Evolutionary conservation across 2,113 vertebrate genomes (phyloP).

Genomic region (Trichomycterus rosablanca): DNA sequence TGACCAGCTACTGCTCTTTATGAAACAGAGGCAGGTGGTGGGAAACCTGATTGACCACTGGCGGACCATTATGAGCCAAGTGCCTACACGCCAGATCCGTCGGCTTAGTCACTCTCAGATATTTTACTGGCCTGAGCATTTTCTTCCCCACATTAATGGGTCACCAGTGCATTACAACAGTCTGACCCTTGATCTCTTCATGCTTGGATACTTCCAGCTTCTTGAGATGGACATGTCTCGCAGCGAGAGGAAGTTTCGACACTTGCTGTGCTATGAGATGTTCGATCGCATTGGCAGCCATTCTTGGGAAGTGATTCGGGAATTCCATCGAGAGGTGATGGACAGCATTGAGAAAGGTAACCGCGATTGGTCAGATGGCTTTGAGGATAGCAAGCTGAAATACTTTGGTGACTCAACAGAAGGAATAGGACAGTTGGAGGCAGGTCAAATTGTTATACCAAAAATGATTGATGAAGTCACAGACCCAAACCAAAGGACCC

Average conservation of each 20-base stretch:
- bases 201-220: conserved; percentile 97
- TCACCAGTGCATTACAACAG: conserved; percentile 76
- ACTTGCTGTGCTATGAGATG: conserved; percentile 96
- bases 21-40: conserved; percentile 83
- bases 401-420: conserved; percentile 76
- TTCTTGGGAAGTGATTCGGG: conserved; percentile 83
- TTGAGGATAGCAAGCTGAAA: conserved; percentile 82
- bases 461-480: conserved; percentile 31
- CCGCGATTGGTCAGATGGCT: conserved; percentile 81
- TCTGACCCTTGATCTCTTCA: conserved; percentile 92
- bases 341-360: conserved; percentile 79
- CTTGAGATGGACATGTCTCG: conserved; percentile 94
- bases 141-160: conserved; percentile 80
- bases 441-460: too few relatives aligned
- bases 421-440: conserved; percentile 54
- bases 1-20: conserved; percentile 75
- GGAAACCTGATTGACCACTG: conserved; percentile 84
- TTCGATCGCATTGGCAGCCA: conserved; percentile 89
- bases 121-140: conserved; percentile 94
- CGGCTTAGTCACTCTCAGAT: conserved; percentile 71
- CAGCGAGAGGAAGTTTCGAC: conserved; percentile 86
- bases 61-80: conserved; percentile 80
- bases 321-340: conserved; percentile 84
- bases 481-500: conserved; percentile 19
- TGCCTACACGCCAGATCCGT: conserved; percentile 73